phyloP scores from a whole-genome alignment of 2,113 vertebrate genomes.

The Halcyon senegalensis region DNA sequence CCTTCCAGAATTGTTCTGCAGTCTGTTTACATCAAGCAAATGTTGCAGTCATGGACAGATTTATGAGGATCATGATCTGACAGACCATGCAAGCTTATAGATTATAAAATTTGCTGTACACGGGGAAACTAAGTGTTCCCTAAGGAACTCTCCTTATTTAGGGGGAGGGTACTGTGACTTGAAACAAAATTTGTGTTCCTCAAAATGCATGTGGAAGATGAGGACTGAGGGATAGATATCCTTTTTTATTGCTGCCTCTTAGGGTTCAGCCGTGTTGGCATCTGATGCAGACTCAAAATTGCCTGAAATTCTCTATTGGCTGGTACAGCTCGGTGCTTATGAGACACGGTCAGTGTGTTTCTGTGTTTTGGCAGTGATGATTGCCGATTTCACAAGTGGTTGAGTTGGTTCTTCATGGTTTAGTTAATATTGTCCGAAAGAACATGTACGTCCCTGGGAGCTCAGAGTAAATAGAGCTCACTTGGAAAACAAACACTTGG shows the following conservation, averaged over 20 bases:
- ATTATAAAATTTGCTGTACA: not conserved
- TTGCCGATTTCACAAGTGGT: not conserved
- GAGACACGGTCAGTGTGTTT: not conserved
- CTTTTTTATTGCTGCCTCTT: not conserved
- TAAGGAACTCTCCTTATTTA: not conserved
- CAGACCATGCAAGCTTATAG: not conserved
- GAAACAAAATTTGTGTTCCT: not conserved
- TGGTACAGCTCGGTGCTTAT: not conserved
- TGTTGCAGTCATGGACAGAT: not conserved
- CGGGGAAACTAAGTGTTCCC: not conserved
- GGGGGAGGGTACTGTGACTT: not conserved
- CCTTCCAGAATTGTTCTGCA: conserved; percentile 1
- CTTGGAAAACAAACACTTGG: not conserved
- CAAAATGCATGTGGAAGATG: not conserved
- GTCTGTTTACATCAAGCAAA: not conserved
- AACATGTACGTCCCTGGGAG: fast-evolving
- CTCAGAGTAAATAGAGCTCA: not conserved
- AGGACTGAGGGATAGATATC: not conserved
- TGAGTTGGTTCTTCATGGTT: not conserved
- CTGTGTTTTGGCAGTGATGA: not conserved
- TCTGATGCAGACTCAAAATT: not conserved
- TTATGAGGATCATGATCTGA: not conserved
- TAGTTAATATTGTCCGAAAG: not conserved
- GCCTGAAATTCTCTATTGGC: not conserved
- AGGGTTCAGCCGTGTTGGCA: not conserved